phyloP scores from a whole-genome alignment of 2,888 invertebrate species.

The Phengaris alcon region DNA sequence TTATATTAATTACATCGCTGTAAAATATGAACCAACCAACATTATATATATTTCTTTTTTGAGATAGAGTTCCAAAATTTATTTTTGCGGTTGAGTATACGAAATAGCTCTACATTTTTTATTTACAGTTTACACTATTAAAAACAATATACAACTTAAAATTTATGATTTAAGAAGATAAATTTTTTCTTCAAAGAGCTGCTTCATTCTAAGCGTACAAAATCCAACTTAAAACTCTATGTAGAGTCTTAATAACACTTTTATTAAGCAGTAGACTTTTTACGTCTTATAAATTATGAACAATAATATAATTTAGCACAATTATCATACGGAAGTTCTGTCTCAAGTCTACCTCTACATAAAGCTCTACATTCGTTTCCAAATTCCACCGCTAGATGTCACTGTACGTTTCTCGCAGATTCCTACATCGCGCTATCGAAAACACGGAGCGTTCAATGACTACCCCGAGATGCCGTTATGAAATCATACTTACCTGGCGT shows the following conservation, averaged over 20 bases:
- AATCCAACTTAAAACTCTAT: not conserved
- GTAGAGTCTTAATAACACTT: not conserved
- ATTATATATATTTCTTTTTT: no score
- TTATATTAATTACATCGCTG: no score
- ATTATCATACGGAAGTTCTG: not conserved
- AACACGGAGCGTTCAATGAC: constrained; percentile 30
- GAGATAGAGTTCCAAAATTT: no score
- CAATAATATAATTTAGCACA: not conserved
- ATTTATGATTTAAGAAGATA: no score
- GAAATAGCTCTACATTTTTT: no score
- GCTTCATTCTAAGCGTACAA: no score
- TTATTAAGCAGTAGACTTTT: not conserved
- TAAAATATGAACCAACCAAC: no score
- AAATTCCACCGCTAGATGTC: constrained; percentile 1
- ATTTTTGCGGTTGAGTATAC: no score
- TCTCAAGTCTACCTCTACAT: not conserved
- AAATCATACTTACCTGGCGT: constrained; percentile 42
- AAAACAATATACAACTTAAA: no score
- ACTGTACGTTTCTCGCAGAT: not conserved
- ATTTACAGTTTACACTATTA: no score
- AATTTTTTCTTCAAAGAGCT: no score
- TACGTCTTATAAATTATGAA: not conserved
- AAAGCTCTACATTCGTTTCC: not conserved
- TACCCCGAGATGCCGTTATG: not conserved
- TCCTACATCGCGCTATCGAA: constrained; percentile 17